Evolutionary conservation across 2,888 invertebrate genomes (phyloP).

Genomic region (Ceramica pisi): DNA sequence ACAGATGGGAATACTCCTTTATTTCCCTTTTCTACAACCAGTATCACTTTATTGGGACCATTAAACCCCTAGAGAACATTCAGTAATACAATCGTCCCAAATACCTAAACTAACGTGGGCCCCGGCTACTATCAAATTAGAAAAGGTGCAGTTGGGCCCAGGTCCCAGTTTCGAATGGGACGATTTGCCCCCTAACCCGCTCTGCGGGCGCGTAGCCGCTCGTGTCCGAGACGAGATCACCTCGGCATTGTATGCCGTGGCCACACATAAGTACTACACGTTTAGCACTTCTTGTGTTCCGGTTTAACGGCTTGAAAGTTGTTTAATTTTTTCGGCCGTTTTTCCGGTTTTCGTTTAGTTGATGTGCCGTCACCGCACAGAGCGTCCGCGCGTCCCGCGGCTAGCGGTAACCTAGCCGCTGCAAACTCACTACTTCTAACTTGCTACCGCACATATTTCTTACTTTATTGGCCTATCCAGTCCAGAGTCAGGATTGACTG

Average conservation of each 20-base stretch:
- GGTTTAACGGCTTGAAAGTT: constrained; percentile 58
- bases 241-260: neutral
- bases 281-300: constrained; percentile 34
- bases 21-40: too few species aligned
- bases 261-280: neutral
- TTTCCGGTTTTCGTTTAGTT: constrained; percentile 57
- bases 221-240: neutral
- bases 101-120: too few species aligned
- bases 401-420: constrained; percentile 20
- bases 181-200: too few species aligned
- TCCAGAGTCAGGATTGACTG: neutral
- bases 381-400: neutral
- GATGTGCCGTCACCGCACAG: constrained; percentile 18
- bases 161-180: too few species aligned
- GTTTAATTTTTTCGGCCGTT: constrained; percentile 56
- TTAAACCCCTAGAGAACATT: too few species aligned
- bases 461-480: neutral
- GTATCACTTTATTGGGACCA: too few species aligned
- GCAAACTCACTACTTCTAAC: neutral
- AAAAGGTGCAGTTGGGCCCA: too few species aligned
- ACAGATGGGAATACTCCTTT: too few species aligned
- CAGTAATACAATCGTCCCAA: too few species aligned
- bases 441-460: neutral
- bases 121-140: too few species aligned
- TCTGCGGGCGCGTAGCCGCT: neutral